Evolutionary conservation across 2,888 invertebrate species (phyloP), one percentile per base, ranked within the genome.

Genomic region (Chloroclysta siterata): DNA sequence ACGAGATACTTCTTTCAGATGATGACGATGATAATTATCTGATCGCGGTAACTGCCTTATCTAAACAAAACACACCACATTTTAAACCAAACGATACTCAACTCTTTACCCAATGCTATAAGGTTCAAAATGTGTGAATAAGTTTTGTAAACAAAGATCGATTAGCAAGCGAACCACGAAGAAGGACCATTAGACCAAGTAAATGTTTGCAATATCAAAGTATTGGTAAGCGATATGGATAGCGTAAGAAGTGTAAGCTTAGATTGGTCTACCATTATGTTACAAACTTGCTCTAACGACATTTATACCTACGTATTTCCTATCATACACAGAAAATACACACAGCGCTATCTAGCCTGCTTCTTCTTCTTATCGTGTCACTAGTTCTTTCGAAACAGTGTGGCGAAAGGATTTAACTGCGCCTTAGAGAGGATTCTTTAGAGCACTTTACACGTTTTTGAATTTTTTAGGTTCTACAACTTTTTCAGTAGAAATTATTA

Each of bases 151-250:
- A 77, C 73, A 78, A 28, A 71, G 79, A 77, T 77, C 78, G 74
- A 75, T 78, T 78, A 78, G 70, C 74, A 72, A 73, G 72, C 74
- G 75, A 73, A 72, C 71, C 72, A 64, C 42, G 66, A 65, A 70
- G 71, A 65, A 63, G 66, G 66, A 59, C 79, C 77, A 79, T 64
- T 64, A 64, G 59, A 36, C 54, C 51, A 44, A 53, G 55, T 36
- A 64, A 60, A 64, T 33, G 60, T 64, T 64, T 56, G 60, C 41
- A 29, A 3, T 36, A 52, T 15, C 60, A 29, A 55, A 63, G 59
- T 60, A 60, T 64, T 41, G 29, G 59, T 29, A 63, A 59, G 47
- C 64, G 55, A 64, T 52, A 58, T 17, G 41, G 14, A 22, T 11
- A 29, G 33, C 15, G 28, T 14, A 28, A 36, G 6, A 36, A n/a